These are phyloP conservation scores for Eremobia ochroleuca DNA, from an alignment of 2,888 invertebrate genomes.

Conservation along the genomic window DNA sequence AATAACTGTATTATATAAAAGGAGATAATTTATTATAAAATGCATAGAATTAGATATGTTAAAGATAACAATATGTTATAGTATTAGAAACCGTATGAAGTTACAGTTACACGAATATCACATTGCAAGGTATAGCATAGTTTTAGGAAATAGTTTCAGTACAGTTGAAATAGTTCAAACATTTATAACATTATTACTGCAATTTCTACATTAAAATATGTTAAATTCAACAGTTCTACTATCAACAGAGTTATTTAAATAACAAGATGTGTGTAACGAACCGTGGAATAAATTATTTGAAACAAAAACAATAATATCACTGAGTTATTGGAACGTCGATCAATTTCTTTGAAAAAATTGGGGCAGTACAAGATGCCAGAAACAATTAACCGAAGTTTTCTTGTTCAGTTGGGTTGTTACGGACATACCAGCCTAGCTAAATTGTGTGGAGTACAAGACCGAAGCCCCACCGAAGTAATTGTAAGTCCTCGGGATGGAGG, in stretches of 20 bases:
- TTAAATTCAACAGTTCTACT: conserved; percentile 34
- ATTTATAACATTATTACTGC: conserved; percentile 37
- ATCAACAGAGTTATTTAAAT: conserved; percentile 22
- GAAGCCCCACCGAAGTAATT: conserved; percentile 80
- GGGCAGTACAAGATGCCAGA: background rate
- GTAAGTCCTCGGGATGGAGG: conserved; percentile 90
- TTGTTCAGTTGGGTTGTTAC: conserved; percentile 61
- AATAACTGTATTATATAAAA: conserved; percentile 75
- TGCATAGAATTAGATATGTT: conserved; percentile 81
- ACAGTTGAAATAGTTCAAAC: conserved; percentile 59
- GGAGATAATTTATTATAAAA: conserved; percentile 77
- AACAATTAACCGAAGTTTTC: background rate
- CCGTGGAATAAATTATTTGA: conserved; percentile 14
- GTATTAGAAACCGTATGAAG: conserved; percentile 69
- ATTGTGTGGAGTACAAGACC: conserved; percentile 86
- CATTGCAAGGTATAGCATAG: conserved; percentile 72
- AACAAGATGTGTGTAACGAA: conserved; percentile 1
- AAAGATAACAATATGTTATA: conserved; percentile 75
- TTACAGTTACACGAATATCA: conserved; percentile 78
- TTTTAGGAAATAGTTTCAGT: conserved; percentile 70
- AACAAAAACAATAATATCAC: conserved; percentile 19
- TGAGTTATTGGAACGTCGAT: background rate
- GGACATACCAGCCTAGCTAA: conserved; percentile 85
- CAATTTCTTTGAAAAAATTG: background rate
- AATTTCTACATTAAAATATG: conserved; percentile 52